Percentiles rank a stretch among this genome's conserved stretches.
Evolutionary conservation across 2,113 vertebrate genomes (phyloP).

Genomic region (Panthera leo): DNA sequence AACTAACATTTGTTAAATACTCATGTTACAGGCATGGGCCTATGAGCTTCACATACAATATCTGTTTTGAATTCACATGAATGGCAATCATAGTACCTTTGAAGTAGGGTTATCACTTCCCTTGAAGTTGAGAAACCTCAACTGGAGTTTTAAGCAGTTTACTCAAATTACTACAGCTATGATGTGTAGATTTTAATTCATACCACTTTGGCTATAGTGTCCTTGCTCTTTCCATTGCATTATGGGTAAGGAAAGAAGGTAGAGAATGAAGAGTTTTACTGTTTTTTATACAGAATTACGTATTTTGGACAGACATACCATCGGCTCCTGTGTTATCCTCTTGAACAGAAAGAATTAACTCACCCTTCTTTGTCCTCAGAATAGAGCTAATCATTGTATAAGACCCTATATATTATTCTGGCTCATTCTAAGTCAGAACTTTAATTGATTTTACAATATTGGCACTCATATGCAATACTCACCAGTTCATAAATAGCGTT

Average conservation of each 20-base stretch:
- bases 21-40: background rate
- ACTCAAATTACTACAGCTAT: background rate
- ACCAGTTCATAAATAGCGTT: background rate
- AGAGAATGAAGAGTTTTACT: background rate
- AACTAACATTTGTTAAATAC: background rate
- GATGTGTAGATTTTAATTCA: background rate
- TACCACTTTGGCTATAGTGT: background rate
- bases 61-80: background rate
- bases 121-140: background rate
- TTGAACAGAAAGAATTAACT: background rate
- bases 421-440: slow-evolving; percentile 3
- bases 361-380: background rate
- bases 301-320: background rate
- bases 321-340: background rate
- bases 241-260: background rate
- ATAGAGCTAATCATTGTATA: background rate
- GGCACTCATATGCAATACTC: background rate
- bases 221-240: background rate
- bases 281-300: background rate
- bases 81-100: background rate
- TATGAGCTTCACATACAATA: background rate
- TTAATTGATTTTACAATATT: background rate
- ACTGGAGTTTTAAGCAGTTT: background rate
- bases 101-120: background rate
- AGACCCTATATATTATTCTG: background rate